Percentiles rank a stretch among this genome's conserved stretches.
These are phyloP conservation scores for Bombus picipes DNA, from an alignment of 1,140 invertebrate species.

Conservation along the genomic window DNA sequence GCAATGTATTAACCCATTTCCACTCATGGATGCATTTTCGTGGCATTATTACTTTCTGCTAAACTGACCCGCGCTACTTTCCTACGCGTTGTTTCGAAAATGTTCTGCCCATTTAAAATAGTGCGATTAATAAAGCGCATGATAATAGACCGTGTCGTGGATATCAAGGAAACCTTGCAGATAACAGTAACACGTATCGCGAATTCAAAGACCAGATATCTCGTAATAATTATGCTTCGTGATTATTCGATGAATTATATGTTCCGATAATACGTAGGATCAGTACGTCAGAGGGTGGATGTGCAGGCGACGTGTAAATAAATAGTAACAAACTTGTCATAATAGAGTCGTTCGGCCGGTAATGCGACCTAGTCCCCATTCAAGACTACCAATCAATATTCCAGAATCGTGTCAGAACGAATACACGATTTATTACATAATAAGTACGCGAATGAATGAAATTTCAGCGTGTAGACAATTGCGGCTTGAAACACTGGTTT, in stretches of 20 bases:
- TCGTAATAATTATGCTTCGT: not conserved
- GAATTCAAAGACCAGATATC: no score
- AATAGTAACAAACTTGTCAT: constrained; percentile 4
- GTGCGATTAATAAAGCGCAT: not conserved
- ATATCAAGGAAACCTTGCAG: not conserved
- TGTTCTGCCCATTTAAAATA: not conserved
- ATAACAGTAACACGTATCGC: no score
- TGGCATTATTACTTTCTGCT: constrained; percentile 1
- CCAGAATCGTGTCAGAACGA: constrained; percentile 4
- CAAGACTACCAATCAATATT: constrained; percentile 2
- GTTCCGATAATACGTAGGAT: not conserved
- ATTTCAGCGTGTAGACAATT: not conserved
- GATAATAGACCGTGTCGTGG: not conserved
- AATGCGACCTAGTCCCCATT: constrained; percentile 37
- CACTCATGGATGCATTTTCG: not conserved
- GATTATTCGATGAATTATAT: not conserved
- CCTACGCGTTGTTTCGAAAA: not conserved
- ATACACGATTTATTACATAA: constrained; percentile 25
- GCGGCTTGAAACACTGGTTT: not conserved
- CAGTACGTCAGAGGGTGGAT: not conserved
- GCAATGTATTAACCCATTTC: constrained; percentile 25
- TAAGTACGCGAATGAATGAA: constrained; percentile 27
- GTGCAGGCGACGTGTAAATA: not conserved
- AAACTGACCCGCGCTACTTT: not conserved
- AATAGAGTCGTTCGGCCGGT: not conserved